Evolutionary conservation across 2,888 invertebrate genomes (phyloP).

Genomic region (Eupithecia vulgata): DNA sequence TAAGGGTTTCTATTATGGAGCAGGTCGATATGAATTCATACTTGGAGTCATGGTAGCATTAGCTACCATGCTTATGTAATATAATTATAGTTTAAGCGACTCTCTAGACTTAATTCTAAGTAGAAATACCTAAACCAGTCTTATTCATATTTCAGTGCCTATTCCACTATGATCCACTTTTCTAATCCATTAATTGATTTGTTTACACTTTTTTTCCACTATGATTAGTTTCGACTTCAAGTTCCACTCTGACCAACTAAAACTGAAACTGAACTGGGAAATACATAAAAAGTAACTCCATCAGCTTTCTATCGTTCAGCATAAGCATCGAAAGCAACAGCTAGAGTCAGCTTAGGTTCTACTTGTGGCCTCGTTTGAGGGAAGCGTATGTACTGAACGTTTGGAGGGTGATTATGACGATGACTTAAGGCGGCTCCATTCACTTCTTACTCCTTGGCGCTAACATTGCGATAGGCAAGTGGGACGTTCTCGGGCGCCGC

Average conservation of each 20-base stretch:
- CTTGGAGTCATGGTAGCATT: neutral
- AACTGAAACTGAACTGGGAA: no score
- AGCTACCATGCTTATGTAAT: neutral
- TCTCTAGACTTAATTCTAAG: no score
- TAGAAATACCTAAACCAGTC: no score
- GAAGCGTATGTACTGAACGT: neutral
- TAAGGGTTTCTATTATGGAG: neutral
- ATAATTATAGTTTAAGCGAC: neutral
- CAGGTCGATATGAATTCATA: no score
- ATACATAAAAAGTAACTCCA: neutral
- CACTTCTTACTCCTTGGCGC: conserved; percentile 13
- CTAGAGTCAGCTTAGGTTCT: neutral
- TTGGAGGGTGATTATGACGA: neutral
- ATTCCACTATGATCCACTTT: no score
- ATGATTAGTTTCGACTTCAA: no score
- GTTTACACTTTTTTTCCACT: no score
- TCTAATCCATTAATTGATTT: no score
- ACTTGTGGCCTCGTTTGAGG: neutral
- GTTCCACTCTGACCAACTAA: no score
- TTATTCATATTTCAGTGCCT: no score
- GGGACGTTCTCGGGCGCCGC: conserved; percentile 62
- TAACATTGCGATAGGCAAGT: conserved; percentile 49
- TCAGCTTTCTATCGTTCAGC: neutral
- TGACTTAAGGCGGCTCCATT: conserved; percentile 2
- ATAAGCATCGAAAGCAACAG: neutral